A percentile compares a stretch with the other conserved stretches of the same genome.
These are phyloP conservation scores for Illadopsis cleaveri DNA, from an alignment of 2,113 vertebrate species.

Conservation along the genomic window DNA sequence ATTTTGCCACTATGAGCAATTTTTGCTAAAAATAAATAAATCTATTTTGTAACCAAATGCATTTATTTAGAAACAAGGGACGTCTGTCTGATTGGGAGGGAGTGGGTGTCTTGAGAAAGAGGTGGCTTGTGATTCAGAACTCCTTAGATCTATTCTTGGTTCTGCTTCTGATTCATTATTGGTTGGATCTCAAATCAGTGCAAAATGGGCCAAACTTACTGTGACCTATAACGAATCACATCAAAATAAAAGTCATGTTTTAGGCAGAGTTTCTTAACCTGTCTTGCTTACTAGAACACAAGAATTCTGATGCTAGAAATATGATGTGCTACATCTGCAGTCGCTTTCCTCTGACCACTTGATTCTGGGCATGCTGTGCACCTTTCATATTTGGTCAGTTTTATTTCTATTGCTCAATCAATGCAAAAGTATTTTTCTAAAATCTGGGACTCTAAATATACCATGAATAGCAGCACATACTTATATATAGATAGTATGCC, in stretches of 20 bases:
- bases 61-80: slow-evolving; percentile 67
- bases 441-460: not conserved
- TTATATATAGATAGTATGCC: not conserved
- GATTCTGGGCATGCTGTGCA: not conserved
- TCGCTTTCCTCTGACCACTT: not conserved
- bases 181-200: slow-evolving; percentile 40
- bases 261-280: slow-evolving; percentile 27
- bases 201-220: slow-evolving; percentile 24
- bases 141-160: slow-evolving; percentile 58
- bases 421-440: not conserved
- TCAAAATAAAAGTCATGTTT: slow-evolving; percentile 8
- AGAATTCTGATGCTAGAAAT: not conserved
- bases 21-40: slow-evolving; percentile 68
- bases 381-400: not conserved
- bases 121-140: slow-evolving; percentile 64
- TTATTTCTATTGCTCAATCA: not conserved
- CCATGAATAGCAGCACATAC: not conserved
- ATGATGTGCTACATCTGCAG: not conserved
- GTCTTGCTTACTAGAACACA: not conserved
- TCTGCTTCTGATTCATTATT: slow-evolving; percentile 51
- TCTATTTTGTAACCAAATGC: slow-evolving; percentile 49
- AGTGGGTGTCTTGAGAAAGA: slow-evolving; percentile 60
- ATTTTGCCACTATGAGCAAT: slow-evolving; percentile 51
- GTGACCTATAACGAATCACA: slow-evolving; percentile 15
- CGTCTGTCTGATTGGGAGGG: slow-evolving; percentile 53